Evolutionary conservation across 2,113 vertebrate genomes (phyloP), one percentile per base, ranked within the genome.

Genomic region (Zosterops lateralis): DNA sequence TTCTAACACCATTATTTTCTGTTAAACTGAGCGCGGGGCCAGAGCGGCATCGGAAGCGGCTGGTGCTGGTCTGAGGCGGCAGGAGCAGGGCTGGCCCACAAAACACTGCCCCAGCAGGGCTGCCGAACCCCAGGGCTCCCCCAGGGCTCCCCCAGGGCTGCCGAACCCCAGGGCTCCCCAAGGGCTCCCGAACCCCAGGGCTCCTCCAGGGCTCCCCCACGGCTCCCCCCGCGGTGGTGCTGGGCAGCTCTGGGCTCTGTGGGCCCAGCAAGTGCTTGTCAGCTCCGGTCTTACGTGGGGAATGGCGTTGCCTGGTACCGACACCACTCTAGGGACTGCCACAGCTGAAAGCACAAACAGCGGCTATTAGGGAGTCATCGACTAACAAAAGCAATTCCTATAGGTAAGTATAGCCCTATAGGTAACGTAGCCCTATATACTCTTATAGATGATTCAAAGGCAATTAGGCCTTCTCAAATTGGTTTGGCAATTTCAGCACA

Each of bases 251-350:
- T 10, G 36, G 56, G 51, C 70, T 50, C 14, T 31, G 17, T 1
- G 45, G 16, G 29, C 21, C 5, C 1, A 17, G 7, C 34, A 9
- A 28, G 21, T 1, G 40, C 29, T 38, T 8, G 1, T 29, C 18
- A 67, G 44, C 44, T 54, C n/a, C 61, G 36, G 38, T 15, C 45
- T 8, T 18, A 7, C n/a, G 18, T 2, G 32, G 20, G 10, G 17
- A 72, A 4, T 29, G 50, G 20, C 4, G 0, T 18, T 21, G 32
- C 40, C 3, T 6, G 2, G 0, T 40, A 19, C 14, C 11, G 11
- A 36, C 34, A 5, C 20, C 1, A 0, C 34, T 38, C 36, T 1
- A 50, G 48, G 25, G 17, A 11, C 40, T 70, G 60, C 12, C 28
- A 1, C 36, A 40, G 24, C 0, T 56, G 45, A 56, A 80, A 60